These are phyloP conservation scores for Entomobrya proxima DNA, from an alignment of 2,888 invertebrate species.

Conservation along the genomic window DNA sequence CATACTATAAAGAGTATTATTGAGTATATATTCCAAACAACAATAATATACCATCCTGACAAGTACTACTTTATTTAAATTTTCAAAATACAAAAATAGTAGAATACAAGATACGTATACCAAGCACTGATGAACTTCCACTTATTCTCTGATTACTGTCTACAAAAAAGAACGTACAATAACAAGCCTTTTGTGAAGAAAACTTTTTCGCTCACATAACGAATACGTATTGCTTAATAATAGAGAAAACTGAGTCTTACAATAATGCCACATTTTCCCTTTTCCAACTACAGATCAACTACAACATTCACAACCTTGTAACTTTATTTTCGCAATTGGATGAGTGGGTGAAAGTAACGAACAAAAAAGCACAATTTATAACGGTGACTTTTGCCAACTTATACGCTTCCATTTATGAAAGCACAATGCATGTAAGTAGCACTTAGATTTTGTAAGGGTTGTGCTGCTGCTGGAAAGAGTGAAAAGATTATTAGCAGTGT, in stretches of 20 bases:
- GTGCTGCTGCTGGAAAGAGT: background rate
- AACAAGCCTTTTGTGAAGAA: background rate
- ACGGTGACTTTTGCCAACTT: background rate
- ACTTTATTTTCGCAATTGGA: slow-evolving; percentile 17
- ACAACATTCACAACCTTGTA: background rate
- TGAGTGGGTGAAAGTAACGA: slow-evolving; percentile 21
- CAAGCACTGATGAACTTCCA: background rate
- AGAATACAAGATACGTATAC: background rate
- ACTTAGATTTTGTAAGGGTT: background rate
- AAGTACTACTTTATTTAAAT: slow-evolving; percentile 12
- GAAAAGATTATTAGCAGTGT: slow-evolving; percentile 23
- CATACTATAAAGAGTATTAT: too few species aligned
- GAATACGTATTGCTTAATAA: slow-evolving; percentile 32
- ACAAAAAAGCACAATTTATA: slow-evolving; percentile 9
- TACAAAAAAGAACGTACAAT: background rate
- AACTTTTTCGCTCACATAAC: background rate
- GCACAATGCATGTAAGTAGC: background rate
- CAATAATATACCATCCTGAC: background rate
- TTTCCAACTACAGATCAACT: background rate
- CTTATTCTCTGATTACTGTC: slow-evolving; percentile 8
- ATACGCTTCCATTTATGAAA: background rate
- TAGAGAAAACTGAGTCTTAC: background rate
- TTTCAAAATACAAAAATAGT: slow-evolving; percentile 1
- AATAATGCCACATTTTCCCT: background rate
- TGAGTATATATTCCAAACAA: background rate